Percentiles rank a stretch among this genome's conserved stretches.
phyloP scores from a whole-genome alignment of 2,113 vertebrate species.

The Helogale parvula region DNA sequence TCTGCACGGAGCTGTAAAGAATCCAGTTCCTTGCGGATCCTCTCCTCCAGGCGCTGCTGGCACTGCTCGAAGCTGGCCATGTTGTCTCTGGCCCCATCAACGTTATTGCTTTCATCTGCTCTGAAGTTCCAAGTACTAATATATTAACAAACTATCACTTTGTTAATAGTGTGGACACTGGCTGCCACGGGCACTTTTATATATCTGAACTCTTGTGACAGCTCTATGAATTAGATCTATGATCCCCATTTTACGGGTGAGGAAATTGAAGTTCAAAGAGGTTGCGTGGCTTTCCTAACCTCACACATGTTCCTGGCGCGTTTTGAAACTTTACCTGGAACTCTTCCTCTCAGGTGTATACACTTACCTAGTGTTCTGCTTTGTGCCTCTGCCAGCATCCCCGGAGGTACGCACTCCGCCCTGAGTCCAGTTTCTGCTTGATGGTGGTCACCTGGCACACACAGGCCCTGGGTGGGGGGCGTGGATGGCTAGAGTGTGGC shows the following conservation, averaged over 20 bases:
- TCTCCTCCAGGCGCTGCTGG: background rate
- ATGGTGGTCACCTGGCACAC: background rate
- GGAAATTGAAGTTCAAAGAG: background rate
- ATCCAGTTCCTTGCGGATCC: background rate
- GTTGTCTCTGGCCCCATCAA: background rate
- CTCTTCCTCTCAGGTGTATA: background rate
- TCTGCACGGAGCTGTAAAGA: background rate
- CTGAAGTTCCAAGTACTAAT: background rate
- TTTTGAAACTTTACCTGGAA: background rate
- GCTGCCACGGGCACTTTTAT: background rate
- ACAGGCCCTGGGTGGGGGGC: background rate
- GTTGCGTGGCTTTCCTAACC: background rate
- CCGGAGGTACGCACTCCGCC: accelerated
- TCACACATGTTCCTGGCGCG: background rate
- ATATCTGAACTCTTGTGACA: background rate
- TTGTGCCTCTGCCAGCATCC: background rate
- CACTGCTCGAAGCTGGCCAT: background rate
- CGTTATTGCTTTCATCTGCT: background rate
- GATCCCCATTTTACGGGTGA: background rate
- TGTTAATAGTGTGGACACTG: background rate
- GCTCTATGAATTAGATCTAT: background rate
- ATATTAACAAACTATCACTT: background rate
- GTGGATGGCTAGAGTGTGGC: background rate
- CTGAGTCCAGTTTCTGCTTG: background rate
- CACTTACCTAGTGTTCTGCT: background rate